These are phyloP conservation scores for Paralinhomoeus sp. DNA, from an alignment of 2,888 invertebrate species.

Conservation along the genomic window DNA sequence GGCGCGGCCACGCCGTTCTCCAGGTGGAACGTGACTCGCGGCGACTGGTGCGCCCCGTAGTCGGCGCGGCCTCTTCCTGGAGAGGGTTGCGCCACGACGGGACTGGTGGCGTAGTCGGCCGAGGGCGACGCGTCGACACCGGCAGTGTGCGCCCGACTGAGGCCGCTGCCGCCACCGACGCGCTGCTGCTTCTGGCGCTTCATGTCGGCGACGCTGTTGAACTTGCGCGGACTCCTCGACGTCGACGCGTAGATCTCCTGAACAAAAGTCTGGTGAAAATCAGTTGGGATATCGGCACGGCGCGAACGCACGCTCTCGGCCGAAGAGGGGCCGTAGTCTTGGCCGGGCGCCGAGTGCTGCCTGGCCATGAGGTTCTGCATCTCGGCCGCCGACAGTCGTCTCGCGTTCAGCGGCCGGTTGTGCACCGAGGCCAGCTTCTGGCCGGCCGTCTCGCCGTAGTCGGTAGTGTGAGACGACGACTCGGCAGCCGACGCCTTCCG, in stretches of 20 bases:
- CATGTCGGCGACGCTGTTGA: slow-evolving; percentile 84
- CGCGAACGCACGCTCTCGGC: too few relatives aligned
- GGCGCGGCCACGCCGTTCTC: too few relatives aligned
- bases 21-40: too few relatives aligned
- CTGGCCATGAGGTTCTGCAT: slow-evolving; percentile 74
- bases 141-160: slow-evolving; percentile 11
- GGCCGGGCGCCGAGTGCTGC: slow-evolving; percentile 30
- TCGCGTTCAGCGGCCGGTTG: slow-evolving; percentile 57
- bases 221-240: slow-evolving; percentile 37
- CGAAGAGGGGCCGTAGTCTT: too few relatives aligned
- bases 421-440: slow-evolving; percentile 50
- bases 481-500: too few relatives aligned
- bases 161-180: slow-evolving; percentile 1
- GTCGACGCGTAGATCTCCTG: neutral
- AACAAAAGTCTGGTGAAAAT: neutral
- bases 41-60: too few relatives aligned
- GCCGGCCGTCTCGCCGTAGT: slow-evolving; percentile 10
- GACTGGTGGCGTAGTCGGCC: slow-evolving; percentile 8
- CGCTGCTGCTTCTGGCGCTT: slow-evolving; percentile 49
- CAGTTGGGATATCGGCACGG: too few relatives aligned
- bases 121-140: neutral
- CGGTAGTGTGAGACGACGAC: too few relatives aligned
- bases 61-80: too few relatives aligned
- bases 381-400: slow-evolving; percentile 62
- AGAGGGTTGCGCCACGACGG: neutral